phyloP scores from a whole-genome alignment of 2,888 invertebrate genomes.

The Diplolepis rosae region DNA sequence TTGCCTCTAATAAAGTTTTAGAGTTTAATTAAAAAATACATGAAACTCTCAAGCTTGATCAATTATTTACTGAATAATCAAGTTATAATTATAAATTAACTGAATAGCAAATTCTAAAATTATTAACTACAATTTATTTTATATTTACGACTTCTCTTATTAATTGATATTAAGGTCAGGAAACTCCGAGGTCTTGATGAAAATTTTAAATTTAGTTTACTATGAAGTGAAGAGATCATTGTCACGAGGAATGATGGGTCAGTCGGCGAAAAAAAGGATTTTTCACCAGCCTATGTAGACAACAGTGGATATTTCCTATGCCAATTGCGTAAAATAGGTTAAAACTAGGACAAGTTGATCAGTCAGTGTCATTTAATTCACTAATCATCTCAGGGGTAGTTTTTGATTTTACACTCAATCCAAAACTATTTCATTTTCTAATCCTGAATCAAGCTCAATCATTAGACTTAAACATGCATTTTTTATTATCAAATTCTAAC shows the following conservation, averaged over 20 bases:
- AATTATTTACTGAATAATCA: too few species aligned
- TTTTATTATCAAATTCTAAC: neutral
- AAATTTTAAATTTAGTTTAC: neutral
- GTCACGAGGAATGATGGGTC: conserved; percentile 25
- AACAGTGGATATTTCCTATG: conserved; percentile 31
- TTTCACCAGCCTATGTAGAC: conserved; percentile 22
- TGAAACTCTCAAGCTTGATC: too few species aligned
- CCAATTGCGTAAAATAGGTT: conserved; percentile 17
- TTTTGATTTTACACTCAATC: too few species aligned
- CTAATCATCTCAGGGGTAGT: neutral
- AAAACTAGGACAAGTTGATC: conserved; percentile 22
- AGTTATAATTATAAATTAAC: too few species aligned
- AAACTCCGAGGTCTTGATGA: neutral
- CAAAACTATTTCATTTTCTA: too few species aligned
- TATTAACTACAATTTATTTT: neutral
- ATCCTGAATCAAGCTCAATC: too few species aligned
- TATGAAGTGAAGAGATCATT: conserved; percentile 21
- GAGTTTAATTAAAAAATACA: too few species aligned
- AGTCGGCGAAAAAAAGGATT: conserved; percentile 32
- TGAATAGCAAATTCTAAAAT: neutral
- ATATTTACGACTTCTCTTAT: neutral
- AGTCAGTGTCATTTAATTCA: conserved; percentile 2
- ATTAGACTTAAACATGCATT: too few species aligned
- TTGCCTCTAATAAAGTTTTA: too few species aligned
- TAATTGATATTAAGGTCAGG: neutral